A percentile compares a stretch with the other conserved stretches of the same genome.
Evolutionary conservation across 2,113 vertebrate species (phyloP).

Genomic region (Cathartes aura): DNA sequence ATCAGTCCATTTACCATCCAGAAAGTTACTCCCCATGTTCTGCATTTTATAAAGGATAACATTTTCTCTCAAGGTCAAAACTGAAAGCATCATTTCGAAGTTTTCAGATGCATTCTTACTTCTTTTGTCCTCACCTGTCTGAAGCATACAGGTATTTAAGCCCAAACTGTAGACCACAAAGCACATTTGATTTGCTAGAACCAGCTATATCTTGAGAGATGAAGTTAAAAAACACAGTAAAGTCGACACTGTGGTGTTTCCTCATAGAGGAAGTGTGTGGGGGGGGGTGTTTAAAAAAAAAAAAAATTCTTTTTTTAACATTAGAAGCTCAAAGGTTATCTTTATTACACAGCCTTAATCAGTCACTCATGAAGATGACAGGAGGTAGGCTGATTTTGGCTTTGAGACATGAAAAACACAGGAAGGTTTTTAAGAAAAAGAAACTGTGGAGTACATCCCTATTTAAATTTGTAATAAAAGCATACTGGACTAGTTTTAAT

Average conservation of each 20-base stretch:
- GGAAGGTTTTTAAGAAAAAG: not conserved
- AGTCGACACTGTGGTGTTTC: not conserved
- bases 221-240: not conserved
- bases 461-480: not conserved
- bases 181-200: not conserved
- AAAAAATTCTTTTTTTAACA: not conserved
- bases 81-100: fast-evolving
- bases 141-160: not conserved
- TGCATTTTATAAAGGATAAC: not conserved
- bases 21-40: not conserved
- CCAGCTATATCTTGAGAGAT: not conserved
- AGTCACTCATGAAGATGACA: not conserved
- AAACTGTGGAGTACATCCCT: not conserved
- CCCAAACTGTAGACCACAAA: not conserved
- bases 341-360: not conserved
- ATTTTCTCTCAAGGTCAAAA: not conserved
- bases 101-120: not conserved
- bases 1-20: not conserved
- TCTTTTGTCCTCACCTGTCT: not conserved
- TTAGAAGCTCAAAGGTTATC: not conserved
- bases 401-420: not conserved
- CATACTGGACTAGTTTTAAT: not conserved
- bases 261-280: not conserved
- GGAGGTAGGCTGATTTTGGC: not conserved
- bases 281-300: not conserved